Percentiles rank a stretch among this genome's conserved stretches.
These are phyloP conservation scores for Cyprinodon brontotheroides DNA, from an alignment of 2,113 vertebrate species.

Conservation along the genomic window DNA sequence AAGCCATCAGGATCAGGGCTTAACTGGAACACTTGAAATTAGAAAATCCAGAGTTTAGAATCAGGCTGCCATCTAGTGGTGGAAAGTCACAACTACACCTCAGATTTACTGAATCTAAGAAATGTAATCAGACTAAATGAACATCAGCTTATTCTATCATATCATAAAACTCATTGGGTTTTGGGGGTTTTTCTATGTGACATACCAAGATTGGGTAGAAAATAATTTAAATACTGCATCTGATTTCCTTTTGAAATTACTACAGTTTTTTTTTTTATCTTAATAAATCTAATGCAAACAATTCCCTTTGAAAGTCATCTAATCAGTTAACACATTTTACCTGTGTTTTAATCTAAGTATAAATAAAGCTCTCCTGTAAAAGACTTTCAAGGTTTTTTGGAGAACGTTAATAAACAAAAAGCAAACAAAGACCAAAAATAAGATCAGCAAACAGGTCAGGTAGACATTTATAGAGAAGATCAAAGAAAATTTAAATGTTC, in stretches of 20 bases:
- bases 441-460: too few relatives aligned
- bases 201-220: background rate
- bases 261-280: too few relatives aligned
- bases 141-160: background rate
- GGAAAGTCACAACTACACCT: background rate
- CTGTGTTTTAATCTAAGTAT: too few relatives aligned
- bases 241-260: too few relatives aligned
- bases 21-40: background rate
- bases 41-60: background rate
- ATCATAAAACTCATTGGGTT: too few relatives aligned
- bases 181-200: background rate
- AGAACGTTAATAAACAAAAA: too few relatives aligned
- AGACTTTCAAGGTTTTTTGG: too few relatives aligned
- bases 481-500: too few relatives aligned
- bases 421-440: too few relatives aligned
- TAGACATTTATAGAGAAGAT: too few relatives aligned
- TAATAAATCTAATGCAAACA: background rate
- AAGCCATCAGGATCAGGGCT: background rate
- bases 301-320: background rate
- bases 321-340: background rate
- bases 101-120: background rate
- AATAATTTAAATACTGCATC: too few relatives aligned
- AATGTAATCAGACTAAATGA: background rate
- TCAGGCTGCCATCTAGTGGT: slow-evolving; percentile 27
- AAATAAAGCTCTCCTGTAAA: too few relatives aligned